Percentiles rank a stretch among this genome's conserved stretches.
Evolutionary conservation across 2,797 vertebrate genomes (phyloP).

Genomic region (Hypotaenidia okinawae): DNA sequence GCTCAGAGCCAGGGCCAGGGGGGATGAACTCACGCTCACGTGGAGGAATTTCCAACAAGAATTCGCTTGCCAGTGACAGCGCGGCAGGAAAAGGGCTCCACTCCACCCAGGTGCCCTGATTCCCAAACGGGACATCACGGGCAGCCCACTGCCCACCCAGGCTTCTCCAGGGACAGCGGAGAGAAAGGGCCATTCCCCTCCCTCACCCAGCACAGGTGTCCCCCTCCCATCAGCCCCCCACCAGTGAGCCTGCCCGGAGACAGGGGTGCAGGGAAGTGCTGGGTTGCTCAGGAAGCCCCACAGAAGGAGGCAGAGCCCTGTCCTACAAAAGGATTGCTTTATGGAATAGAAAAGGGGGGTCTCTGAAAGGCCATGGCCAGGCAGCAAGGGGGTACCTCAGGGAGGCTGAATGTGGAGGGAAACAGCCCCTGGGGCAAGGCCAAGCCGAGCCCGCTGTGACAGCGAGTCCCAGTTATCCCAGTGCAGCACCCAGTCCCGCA

Average conservation of each 20-base stretch:
- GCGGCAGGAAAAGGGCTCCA: neutral
- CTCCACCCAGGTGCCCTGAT: neutral
- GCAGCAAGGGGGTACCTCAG: neutral
- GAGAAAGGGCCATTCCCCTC: fast-evolving
- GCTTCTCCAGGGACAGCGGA: fast-evolving
- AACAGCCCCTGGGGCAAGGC: neutral
- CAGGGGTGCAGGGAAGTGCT: neutral
- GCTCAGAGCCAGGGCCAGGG: fast-evolving
- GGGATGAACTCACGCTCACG: neutral
- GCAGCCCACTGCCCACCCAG: neutral
- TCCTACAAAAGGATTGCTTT: slow-evolving; percentile 20
- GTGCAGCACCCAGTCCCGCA: neutral
- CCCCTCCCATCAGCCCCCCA: neutral
- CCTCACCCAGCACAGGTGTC: neutral
- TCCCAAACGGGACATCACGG: fast-evolving
- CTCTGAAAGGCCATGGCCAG: fast-evolving
- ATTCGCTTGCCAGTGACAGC: neutral
- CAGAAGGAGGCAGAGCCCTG: neutral
- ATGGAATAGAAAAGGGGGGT: neutral
- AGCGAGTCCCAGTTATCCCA: neutral
- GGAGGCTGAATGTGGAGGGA: fast-evolving
- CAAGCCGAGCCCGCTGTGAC: fast-evolving
- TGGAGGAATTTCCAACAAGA: neutral
- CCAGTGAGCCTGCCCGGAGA: fast-evolving
- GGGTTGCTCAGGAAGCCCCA: neutral